Conservation (phyloP, 1,140 invertebrate species). For the Thaumatotibia leucotreta region DNA sequence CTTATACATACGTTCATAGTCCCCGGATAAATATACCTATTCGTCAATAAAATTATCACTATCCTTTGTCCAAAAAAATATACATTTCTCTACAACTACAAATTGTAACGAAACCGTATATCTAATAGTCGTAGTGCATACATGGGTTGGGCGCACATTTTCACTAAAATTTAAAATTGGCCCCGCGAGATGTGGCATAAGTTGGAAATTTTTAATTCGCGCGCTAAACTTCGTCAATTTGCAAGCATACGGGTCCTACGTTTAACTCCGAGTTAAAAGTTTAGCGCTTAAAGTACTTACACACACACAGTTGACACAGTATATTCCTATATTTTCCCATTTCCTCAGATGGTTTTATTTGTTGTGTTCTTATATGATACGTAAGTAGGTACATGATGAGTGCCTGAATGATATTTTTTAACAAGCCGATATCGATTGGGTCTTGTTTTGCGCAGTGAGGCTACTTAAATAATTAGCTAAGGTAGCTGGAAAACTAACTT, state of each 20-base stretch:
- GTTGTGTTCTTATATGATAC: no score
- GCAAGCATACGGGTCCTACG: background rate
- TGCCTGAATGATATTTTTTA: no score
- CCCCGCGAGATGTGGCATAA: background rate
- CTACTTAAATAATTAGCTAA: no score
- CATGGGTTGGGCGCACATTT: background rate
- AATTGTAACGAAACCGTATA: background rate
- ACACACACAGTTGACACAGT: background rate
- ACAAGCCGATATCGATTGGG: background rate
- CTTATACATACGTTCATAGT: no score
- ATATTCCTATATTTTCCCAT: background rate
- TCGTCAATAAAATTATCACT: no score
- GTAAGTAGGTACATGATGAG: no score
- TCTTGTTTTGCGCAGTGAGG: background rate
- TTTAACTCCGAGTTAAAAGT: background rate
- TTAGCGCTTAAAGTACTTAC: background rate
- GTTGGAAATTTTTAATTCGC: slow-evolving; percentile 12
- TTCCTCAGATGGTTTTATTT: background rate
- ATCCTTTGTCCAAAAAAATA: no score
- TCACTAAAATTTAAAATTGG: background rate
- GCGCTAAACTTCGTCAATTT: slow-evolving; percentile 5
- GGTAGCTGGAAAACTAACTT: no score
- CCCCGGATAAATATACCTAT: no score
- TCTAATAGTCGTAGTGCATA: background rate
- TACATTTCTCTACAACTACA: background rate